Evolutionary conservation across 1,140 invertebrate species (phyloP), one percentile per base, ranked within the genome.

Genomic region (Heterodera carotae): DNA sequence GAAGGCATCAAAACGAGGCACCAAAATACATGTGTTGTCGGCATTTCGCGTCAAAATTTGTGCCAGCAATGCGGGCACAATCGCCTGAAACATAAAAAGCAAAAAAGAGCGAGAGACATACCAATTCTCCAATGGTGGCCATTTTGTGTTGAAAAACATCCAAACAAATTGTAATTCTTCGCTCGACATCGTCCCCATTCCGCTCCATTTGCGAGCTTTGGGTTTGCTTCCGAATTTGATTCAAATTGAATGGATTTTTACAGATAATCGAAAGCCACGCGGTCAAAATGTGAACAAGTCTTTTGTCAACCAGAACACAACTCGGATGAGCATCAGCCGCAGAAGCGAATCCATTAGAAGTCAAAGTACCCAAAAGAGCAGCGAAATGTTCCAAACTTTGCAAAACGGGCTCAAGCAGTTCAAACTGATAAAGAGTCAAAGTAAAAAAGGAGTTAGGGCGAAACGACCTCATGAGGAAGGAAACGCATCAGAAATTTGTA

Each of bases 241-340:
- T 22, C 29, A 83, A 78, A 82, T 84, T 75, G 80, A 83, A 83
- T 18, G 82, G 82, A 75, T 83, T 83, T 62, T 84, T 85, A 60
- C 82, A 82, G 29, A 84, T 68, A 59, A 83, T 85, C 18, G 69
- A 71, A 10, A 83, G 69, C 82, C 82, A 83, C 10, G 75, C 69
- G 4, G 67, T 69, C 12, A 83, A 43, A 27, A 69, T 70, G 34
- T 71, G 81, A 31, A 82, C 69, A 10, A 82, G 15, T 31, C 73
- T 25, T 36, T 60, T 70, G 33, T 81, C 67, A 22, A 56, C 22
- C 48, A 4, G 48, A 56, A 56, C 48, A 18, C 5, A 43, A 43
- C 15, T 0, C 39, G 7, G 39, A 43, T n/a, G n/a, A n/a, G n/a
- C n/a, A n/a, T 12, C 39, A 7, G 15, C 3, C 7, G 39, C 39